Conservation (phyloP, 2,888 invertebrate genomes). For the Lycaena phlaeas region DNA sequence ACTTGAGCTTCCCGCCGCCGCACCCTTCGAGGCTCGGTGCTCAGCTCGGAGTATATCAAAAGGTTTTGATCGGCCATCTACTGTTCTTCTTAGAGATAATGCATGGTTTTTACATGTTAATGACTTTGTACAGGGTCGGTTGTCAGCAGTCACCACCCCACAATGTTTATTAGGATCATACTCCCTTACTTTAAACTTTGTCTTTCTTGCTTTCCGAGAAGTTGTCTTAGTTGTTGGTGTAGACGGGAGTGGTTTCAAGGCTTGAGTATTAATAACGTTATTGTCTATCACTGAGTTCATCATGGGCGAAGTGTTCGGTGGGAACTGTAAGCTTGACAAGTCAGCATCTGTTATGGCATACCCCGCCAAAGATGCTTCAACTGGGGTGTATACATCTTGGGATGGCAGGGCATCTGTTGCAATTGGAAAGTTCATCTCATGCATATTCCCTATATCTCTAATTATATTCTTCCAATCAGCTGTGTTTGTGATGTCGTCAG, state of each 20-base stretch:
- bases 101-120: slow-evolving; percentile 82
- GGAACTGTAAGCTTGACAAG: slow-evolving; percentile 48
- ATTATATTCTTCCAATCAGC: slow-evolving; percentile 69
- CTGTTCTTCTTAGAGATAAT: slow-evolving; percentile 78
- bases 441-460: slow-evolving; percentile 62
- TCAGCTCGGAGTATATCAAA: slow-evolving; percentile 84
- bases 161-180: slow-evolving; percentile 89
- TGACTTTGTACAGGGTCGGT: slow-evolving; percentile 84
- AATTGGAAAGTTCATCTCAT: slow-evolving; percentile 59
- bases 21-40: slow-evolving; percentile 78
- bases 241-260: slow-evolving; percentile 32
- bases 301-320: slow-evolving; percentile 45
- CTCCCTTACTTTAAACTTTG: slow-evolving; percentile 73
- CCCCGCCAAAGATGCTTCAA: too few species aligned
- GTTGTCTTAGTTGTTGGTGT: slow-evolving; percentile 39
- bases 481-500: slow-evolving; percentile 60
- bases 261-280: slow-evolving; percentile 31
- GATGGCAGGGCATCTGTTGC: slow-evolving; percentile 36
- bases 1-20: slow-evolving; percentile 21
- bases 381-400: slow-evolving; percentile 50
- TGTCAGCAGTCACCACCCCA: slow-evolving; percentile 81
- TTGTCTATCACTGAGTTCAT: slow-evolving; percentile 36
- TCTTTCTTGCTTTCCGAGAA: slow-evolving; percentile 49
- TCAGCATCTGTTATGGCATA: slow-evolving; percentile 47
- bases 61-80: slow-evolving; percentile 79